A percentile compares a stretch with the other conserved stretches of the same genome.
Evolutionary conservation across 2,113 vertebrate genomes (phyloP).

Genomic region (Anguilla rostrata): DNA sequence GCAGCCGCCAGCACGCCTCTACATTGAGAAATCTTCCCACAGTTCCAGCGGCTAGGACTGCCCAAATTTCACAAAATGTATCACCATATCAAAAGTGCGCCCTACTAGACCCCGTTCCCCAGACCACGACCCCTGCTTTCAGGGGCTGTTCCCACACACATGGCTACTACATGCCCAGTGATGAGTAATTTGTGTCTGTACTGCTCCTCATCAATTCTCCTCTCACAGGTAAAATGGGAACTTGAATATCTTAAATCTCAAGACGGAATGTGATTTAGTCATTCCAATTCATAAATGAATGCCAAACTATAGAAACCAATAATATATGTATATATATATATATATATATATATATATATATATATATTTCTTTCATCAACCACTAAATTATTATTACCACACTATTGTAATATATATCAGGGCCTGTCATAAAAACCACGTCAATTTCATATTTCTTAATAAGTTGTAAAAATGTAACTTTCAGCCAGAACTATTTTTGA

Average conservation of each 20-base stretch:
- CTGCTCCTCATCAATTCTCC: constrained; percentile 58
- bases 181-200: constrained; percentile 55
- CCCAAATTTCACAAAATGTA: constrained; percentile 66
- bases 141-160: constrained; percentile 72
- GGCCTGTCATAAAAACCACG: too few species aligned
- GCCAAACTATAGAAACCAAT: not conserved
- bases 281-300: not conserved
- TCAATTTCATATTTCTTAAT: too few species aligned
- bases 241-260: constrained; percentile 37
- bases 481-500: not conserved
- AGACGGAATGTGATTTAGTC: not conserved
- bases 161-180: constrained; percentile 64
- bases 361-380: too few species aligned
- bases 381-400: not conserved
- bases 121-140: constrained; percentile 69
- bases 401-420: not conserved
- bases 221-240: constrained; percentile 46
- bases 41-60: constrained; percentile 56
- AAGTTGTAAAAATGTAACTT: not conserved
- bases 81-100: constrained; percentile 72
- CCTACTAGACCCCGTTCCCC: constrained; percentile 69
- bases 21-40: constrained; percentile 69
- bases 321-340: not conserved
- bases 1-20: constrained; percentile 50
- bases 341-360: too few species aligned